Conservation (phyloP, 2,797 vertebrate genomes). For the Melanotaenia nigrans region DNA sequence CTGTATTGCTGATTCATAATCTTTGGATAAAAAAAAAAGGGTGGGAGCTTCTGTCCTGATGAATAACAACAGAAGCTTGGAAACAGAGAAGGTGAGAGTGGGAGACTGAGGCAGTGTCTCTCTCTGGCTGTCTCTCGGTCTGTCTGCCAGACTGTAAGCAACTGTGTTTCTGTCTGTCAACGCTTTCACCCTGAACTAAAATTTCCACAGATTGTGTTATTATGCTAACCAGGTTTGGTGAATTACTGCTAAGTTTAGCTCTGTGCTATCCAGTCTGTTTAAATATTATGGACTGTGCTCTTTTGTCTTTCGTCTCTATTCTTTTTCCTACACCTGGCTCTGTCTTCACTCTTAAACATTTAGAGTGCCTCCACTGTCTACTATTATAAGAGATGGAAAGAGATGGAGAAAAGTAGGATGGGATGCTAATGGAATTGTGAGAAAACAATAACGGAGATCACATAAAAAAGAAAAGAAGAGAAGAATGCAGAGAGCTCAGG, state of each 20-base stretch:
- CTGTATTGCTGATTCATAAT: constrained; percentile 58
- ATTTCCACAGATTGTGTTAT: constrained; percentile 60
- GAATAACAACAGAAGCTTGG: constrained; percentile 57
- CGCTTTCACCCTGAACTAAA: constrained; percentile 51
- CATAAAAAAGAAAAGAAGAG: constrained; percentile 11
- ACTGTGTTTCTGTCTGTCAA: constrained; percentile 64
- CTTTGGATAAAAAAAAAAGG: constrained; percentile 42
- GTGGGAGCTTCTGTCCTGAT: constrained; percentile 66
- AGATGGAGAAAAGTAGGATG: constrained; percentile 13
- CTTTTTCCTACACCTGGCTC: constrained; percentile 55
- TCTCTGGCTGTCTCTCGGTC: constrained; percentile 53
- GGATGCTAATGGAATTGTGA: constrained; percentile 30
- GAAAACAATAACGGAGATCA: constrained; percentile 8
- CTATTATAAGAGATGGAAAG: constrained; percentile 29
- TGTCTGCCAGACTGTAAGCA: constrained; percentile 62
- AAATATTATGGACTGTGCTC: constrained; percentile 30
- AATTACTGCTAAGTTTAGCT: constrained; percentile 53
- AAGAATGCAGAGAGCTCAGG: neutral
- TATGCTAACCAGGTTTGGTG: constrained; percentile 48
- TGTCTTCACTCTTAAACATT: constrained; percentile 37
- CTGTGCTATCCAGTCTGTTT: constrained; percentile 35
- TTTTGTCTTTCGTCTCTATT: constrained; percentile 37
- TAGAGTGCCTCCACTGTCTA: constrained; percentile 40
- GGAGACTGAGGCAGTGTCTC: constrained; percentile 46
- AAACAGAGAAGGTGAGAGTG: constrained; percentile 28